A percentile compares a stretch with the other conserved stretches of the same genome.
Evolutionary conservation across 2,797 vertebrate genomes (phyloP).

Genomic region (Sternarchorhynchus goeldii): DNA sequence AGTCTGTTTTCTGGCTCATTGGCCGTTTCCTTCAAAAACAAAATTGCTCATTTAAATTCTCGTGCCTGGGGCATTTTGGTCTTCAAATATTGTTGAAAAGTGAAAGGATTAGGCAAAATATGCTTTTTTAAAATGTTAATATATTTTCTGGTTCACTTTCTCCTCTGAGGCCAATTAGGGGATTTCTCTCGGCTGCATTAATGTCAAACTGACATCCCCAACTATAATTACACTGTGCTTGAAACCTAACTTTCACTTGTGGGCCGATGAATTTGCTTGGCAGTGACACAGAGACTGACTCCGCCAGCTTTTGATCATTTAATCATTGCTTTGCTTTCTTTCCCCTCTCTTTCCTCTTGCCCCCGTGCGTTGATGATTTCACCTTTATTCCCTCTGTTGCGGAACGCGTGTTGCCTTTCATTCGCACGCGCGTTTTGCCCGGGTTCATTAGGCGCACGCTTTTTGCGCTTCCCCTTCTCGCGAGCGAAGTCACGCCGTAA

Average conservation of each 20-base stretch:
- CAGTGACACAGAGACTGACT: constrained; percentile 98
- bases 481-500: no score
- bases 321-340: constrained; percentile 97
- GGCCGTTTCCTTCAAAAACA: constrained; percentile 99
- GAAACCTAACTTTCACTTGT: constrained; percentile 99
- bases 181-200: constrained; percentile 99
- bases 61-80: constrained; percentile 99
- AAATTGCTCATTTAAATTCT: constrained; percentile 99
- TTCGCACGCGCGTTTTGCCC: constrained; percentile 88
- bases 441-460: constrained; percentile 93
- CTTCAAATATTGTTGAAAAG: constrained; percentile 99
- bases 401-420: constrained; percentile 95
- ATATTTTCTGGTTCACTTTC: constrained; percentile 99
- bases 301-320: constrained; percentile 99
- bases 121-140: constrained; percentile 99
- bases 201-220: constrained; percentile 99
- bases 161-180: constrained; percentile 99
- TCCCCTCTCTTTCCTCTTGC: constrained; percentile 37
- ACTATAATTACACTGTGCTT: constrained; percentile 99
- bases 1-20: constrained; percentile 99
- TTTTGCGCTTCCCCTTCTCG: constrained; percentile 69
- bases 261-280: constrained; percentile 97
- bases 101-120: constrained; percentile 99
- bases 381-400: constrained; percentile 96
- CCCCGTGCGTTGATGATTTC: constrained; percentile 89